Evolutionary conservation across 2,888 invertebrate genomes (phyloP).

Genomic region (Heliconius sara): DNA sequence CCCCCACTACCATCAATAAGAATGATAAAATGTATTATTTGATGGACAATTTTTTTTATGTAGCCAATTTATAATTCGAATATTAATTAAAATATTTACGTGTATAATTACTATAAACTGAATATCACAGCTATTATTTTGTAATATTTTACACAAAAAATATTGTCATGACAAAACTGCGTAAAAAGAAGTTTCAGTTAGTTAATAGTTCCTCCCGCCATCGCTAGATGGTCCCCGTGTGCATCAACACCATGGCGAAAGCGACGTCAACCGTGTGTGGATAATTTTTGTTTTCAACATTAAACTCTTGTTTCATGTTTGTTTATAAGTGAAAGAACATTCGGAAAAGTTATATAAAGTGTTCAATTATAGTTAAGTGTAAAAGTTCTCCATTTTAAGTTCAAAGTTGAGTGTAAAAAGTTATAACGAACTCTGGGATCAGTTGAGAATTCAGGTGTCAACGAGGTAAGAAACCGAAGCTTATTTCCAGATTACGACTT

Average conservation of each 20-base stretch:
- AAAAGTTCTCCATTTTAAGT: slow-evolving; percentile 67
- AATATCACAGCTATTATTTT: neutral
- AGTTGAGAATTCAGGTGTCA: slow-evolving; percentile 82
- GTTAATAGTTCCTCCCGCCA: slow-evolving; percentile 21
- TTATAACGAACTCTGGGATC: slow-evolving; percentile 81
- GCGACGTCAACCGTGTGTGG: slow-evolving; percentile 77
- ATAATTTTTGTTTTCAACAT: slow-evolving; percentile 78
- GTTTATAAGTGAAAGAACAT: slow-evolving; percentile 73
- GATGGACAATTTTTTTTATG: too few species aligned
- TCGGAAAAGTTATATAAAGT: slow-evolving; percentile 65
- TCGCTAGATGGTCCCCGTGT: slow-evolving; percentile 65
- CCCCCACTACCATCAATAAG: too few species aligned
- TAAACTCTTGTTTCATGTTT: slow-evolving; percentile 74
- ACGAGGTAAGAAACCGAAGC: slow-evolving; percentile 82
- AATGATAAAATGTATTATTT: too few species aligned
- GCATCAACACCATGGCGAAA: slow-evolving; percentile 77
- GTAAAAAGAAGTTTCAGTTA: slow-evolving; percentile 21
- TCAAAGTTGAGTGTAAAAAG: slow-evolving; percentile 77
- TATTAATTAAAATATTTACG: neutral
- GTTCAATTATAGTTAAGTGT: slow-evolving; percentile 62
- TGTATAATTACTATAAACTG: neutral
- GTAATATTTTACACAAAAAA: neutral
- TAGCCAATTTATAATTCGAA: neutral
- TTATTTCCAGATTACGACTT: slow-evolving; percentile 70
- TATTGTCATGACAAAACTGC: neutral